Evolutionary conservation across 2,888 invertebrate species (phyloP).

Genomic region (Scrobipalpa costella): DNA sequence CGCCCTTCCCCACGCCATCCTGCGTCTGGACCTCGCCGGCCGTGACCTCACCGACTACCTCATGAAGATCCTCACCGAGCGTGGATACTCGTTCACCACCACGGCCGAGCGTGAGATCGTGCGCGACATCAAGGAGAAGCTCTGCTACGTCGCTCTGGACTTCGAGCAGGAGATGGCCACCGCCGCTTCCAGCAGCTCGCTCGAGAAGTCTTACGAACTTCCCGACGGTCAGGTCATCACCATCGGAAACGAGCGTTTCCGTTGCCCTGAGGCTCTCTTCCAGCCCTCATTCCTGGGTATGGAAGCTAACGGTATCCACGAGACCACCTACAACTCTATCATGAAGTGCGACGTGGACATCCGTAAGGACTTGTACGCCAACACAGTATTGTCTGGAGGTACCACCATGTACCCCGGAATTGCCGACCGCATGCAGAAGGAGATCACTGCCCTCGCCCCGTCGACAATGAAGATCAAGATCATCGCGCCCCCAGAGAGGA

Average conservation of each 20-base stretch:
- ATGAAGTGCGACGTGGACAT: conserved; percentile 99
- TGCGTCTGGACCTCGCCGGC: conserved; percentile 94
- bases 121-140: conserved; percentile 95
- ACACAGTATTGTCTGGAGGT: conserved; percentile 96
- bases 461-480: conserved; percentile 97
- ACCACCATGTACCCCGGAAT: conserved; percentile 98
- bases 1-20: conserved; percentile 94
- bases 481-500: conserved; percentile 96
- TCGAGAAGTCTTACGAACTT: conserved; percentile 97
- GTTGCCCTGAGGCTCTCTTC: conserved; percentile 97
- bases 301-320: conserved; percentile 94
- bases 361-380: conserved; percentile 98
- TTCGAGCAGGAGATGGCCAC: conserved; percentile 97
- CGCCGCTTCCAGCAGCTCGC: conserved; percentile 93
- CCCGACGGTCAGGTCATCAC: conserved; percentile 97
- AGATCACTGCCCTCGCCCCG: conserved; percentile 94
- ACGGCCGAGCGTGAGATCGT: conserved; percentile 96
- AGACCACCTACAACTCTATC: conserved; percentile 97
- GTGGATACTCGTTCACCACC: conserved; percentile 94
- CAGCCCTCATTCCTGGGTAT: conserved; percentile 96
- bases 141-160: conserved; percentile 94
- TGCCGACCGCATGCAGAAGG: conserved; percentile 96
- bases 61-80: conserved; percentile 95
- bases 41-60: conserved; percentile 95
- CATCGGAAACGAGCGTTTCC: conserved; percentile 97